Evolutionary conservation across 2,797 vertebrate genomes (phyloP), one percentile per base, ranked within the genome.

Genomic region (Cuniculus paca): DNA sequence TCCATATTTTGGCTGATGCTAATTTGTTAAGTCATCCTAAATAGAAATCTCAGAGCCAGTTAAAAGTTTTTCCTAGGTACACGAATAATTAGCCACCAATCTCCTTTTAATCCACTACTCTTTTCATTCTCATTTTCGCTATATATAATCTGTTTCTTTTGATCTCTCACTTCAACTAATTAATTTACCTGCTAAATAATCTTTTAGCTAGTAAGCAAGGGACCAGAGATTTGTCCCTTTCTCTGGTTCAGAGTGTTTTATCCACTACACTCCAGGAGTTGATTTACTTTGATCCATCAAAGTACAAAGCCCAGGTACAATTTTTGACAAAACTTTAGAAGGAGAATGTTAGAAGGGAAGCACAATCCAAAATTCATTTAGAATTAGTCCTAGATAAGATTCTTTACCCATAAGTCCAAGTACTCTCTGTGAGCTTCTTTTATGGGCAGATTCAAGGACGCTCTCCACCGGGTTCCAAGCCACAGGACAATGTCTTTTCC

Each of bases 241-340:
- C 5, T 80, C 50, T 84, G 77, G n/a, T 63, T 80, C 19, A 34
- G 45, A 63, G n/a, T 89, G 61, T 94, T 20, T 58, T 82, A 82
- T 78, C 45, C 48, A 60, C 75, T 78, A 11, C 1, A 31, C 56
- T 95, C 4, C 2, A 60, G 60, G n/a, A 86, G 22, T 24, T 81
- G 83, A 70, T 68, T 91, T 42, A n/a, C 68, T 95, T 58, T 81
- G 54, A 88, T 36, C 22, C 39, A 88, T 7, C 1, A 16, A 10
- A 60, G 54, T 60, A 36, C 52, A 92, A 86, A 94, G 28, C 80
- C 31, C 61, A 28, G 16, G 42, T 60, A 65, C 26, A 77, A 70
- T 75, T 79, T 92, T 93, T 74, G 54, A 90, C 20, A 84, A 90
- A 42, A 56, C 42, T 90, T 39, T 34, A 68, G 42, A 90, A 83